Evolutionary conservation across 2,888 invertebrate species (phyloP).

Genomic region (Emesis furor): DNA sequence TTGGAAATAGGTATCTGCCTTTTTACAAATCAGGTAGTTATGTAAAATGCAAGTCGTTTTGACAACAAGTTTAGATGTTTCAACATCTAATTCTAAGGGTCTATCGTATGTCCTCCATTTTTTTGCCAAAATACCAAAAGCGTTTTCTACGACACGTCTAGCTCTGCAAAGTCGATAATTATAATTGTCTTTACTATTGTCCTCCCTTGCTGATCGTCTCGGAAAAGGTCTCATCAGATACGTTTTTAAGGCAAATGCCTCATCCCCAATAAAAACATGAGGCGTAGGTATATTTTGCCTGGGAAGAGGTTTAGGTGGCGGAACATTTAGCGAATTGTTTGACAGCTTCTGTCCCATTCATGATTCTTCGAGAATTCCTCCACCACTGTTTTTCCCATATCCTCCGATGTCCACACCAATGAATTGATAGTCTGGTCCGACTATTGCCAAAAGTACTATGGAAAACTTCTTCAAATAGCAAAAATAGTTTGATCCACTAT

Average conservation of each 20-base stretch:
- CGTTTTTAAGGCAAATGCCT: constrained; percentile 38
- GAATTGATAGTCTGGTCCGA: constrained; percentile 1
- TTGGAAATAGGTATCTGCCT: background rate
- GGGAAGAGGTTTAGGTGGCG: constrained; percentile 33
- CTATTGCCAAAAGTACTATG: constrained; percentile 1
- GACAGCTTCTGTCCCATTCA: too few relatives aligned
- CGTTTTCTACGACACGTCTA: constrained; percentile 34
- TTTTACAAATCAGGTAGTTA: constrained; percentile 26
- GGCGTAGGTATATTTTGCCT: constrained; percentile 7
- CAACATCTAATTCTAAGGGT: constrained; percentile 31
- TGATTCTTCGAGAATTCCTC: background rate
- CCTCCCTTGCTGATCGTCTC: constrained; percentile 20
- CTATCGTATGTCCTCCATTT: constrained; percentile 34
- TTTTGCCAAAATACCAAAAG: constrained; percentile 35
- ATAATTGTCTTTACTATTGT: constrained; percentile 35
- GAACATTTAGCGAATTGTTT: background rate
- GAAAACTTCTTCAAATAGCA: constrained; percentile 2
- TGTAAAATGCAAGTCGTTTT: constrained; percentile 34
- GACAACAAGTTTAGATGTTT: background rate
- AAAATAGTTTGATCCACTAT: constrained; percentile 61
- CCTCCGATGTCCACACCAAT: constrained; percentile 4
- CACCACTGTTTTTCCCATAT: constrained; percentile 1
- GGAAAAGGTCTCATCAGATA: constrained; percentile 40
- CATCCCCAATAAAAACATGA: constrained; percentile 27
- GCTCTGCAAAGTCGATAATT: constrained; percentile 36